Evolutionary conservation across 2,797 vertebrate genomes (phyloP), one percentile per base, ranked within the genome.

Genomic region (Manis javanica): DNA sequence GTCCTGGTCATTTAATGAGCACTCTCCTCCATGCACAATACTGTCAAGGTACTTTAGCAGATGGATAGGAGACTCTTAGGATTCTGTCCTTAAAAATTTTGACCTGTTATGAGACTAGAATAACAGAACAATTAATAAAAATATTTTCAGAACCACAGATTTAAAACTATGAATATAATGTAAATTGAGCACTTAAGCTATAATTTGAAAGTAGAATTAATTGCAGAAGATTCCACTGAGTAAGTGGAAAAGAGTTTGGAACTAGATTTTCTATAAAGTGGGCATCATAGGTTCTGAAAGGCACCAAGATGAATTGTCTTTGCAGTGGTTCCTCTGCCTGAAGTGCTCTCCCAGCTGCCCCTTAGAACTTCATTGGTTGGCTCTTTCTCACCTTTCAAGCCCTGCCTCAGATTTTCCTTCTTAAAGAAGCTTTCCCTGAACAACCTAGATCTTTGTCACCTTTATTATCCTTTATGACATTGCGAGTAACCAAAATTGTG

Each of bases 291-390:
- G 7, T 57, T 91, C 34, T 34, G 51, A 84, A 78, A 57, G 72
- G 66, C 37, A 75, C 24, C 74, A 57, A 91, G 31, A 78, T 86
- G 59, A 95, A 72, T 86, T 92, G n/a, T 87, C 49, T 94, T 93
- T 94, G n/a, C 19, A n/a, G 19, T 89, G 94, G 55, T 83, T 83
- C 49, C 37, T 81, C 39, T 95, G 13, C 59, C 64, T 94, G 18
- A 21, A 75, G 23, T 61, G 14, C 59, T 75, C 10, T 87, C 77
- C 16, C 46, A 1, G 46, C 10, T 11, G 46, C 46, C 26, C 53
- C 42, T 26, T 21, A 66, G 19, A 84, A 79, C 42, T 71, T 87
- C 16, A 84, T 1, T 92, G 39, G 21, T 59, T 79, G 59, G 7
- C 37, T 64, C 55, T 29, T 87, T 85, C 66, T 85, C 14, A n/a